Base-by-base conservation (phyloP, 2,888 invertebrate genomes). In the Trilocha varians region DNA sequence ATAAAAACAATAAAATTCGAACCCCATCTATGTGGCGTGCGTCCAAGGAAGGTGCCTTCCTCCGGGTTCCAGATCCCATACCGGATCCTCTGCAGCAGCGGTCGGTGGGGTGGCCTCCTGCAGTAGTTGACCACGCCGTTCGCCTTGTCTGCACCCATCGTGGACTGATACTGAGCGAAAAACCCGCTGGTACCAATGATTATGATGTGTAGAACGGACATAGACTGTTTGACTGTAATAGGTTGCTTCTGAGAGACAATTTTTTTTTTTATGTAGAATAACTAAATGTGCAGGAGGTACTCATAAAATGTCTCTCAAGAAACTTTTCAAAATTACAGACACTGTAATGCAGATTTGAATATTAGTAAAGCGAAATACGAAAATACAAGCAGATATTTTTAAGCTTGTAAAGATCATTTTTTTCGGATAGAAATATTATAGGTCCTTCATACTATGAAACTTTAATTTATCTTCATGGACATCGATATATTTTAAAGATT, bases 21-120 rank as follows among this genome's bases (percentile, higher is more conserved):
- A 92, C 92, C 91, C 92, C 92, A 92, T 70, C 90, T 82, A 46
- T 76, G 70, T 13, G 84, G 79, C 36, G 90, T 88, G 39, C 91
- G 80, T 2, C 90, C 90, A 46, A 90, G 66, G 45, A 91, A 84
- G 14, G 88, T 90, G 34, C 89, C 87, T 25, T 89, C 87, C 39
- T 87, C 82, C 0, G 88, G 73, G 54, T 92, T 88, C 60, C 89
- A 88, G 52, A 93, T 91, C 25, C 68, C 73, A 39, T 82, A 83
- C 50, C 70, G 62, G 41, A 84, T 53, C 46, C 57, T 62, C 57
- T 83, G 73, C 25, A 80, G 57, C 47, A 78, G 67, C 5, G 84
- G 83, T 4, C 82, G 50, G 43, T 80, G 63, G 0, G 76, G 78
- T 1, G 83, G 84, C 13, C 83, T 55, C 2, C 84, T 64, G 68